Evolutionary conservation across 2,888 invertebrate species (phyloP), one percentile per base, ranked within the genome.

Genomic region (Dione vanillae): DNA sequence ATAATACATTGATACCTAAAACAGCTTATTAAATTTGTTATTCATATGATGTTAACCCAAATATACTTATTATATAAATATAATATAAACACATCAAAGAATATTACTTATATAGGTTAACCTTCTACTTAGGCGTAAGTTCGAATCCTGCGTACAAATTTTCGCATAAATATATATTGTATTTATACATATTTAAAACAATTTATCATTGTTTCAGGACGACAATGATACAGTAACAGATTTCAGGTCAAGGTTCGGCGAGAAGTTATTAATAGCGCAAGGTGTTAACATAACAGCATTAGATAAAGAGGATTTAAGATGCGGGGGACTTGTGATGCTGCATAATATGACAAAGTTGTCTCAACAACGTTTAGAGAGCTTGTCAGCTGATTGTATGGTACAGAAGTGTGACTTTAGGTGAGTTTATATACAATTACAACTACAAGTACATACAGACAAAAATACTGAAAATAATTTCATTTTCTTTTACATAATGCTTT

Each of bases 211-310:
- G 27, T 77, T 87, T 69, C 85, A 94, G 86, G 96, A 96, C 77
- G 96, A 96, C 82, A 96, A 96, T 78, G 96, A 96, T 74, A 95
- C 95, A 27, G 95, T 95, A n/a, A 96, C 96, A 66, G 96, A 96
- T 84, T 95, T 96, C 77, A 94, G 95, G 82, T 95, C 96, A 77
- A 94, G 96, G 77, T 96, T 97, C 83, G 95, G 95, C 10, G 95
- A 95, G 78, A 95, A 94, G 71, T 85, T 95, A 66, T 85, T 97
- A 35, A 90, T 94, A 83, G 91, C 94, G 56, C 94, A 95, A 80
- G 95, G 96, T 43, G 96, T 97, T 0, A 96, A 96, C 83, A 94
- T 96, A 47, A 96, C 96, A 14, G 96, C 95, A 66, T 88, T 97
- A 74, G 96, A 96, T 77, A 95, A 96, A 80, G 94, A 95, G 78